phyloP scores from a whole-genome alignment of 2,113 vertebrate genomes.

The Hippocampus mohnikei region DNA sequence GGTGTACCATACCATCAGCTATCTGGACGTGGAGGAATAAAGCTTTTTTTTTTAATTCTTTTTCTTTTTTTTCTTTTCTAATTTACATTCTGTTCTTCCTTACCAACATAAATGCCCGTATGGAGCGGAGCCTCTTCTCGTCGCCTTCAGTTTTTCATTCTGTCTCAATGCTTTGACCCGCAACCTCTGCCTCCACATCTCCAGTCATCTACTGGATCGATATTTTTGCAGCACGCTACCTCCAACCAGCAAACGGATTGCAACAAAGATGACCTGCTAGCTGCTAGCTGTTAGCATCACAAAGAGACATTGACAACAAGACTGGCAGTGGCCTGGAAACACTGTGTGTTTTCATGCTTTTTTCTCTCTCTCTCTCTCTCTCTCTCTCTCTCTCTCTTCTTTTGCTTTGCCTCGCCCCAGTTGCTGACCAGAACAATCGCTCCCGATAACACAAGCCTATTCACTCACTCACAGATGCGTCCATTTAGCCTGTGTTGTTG shows the following conservation, averaged over 20 bases:
- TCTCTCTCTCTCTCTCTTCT: neutral
- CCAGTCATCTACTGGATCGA: conserved; percentile 25
- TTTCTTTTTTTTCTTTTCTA: neutral
- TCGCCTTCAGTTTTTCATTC: conserved; percentile 15
- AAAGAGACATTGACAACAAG: conserved; percentile 16
- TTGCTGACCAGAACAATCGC: conserved; percentile 17
- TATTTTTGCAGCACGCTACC: conserved; percentile 42
- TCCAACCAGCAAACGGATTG: conserved; percentile 44
- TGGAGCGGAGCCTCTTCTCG: conserved; percentile 13
- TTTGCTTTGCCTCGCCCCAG: conserved; percentile 38
- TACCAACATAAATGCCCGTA: conserved; percentile 28
- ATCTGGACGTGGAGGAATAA: conserved; percentile 26
- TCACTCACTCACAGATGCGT: conserved; percentile 25
- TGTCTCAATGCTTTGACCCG: conserved; percentile 15
- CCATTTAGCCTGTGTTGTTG: conserved; percentile 20
- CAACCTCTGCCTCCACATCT: conserved; percentile 28
- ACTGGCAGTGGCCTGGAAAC: conserved; percentile 14
- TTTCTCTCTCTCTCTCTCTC: neutral
- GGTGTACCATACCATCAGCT: conserved; percentile 48
- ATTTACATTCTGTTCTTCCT: conserved; percentile 20
- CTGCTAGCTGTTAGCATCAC: conserved; percentile 59
- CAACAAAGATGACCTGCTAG: conserved; percentile 51
- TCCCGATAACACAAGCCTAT: conserved; percentile 30
- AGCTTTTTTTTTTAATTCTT: neutral
- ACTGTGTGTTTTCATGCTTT: conserved; percentile 16